Base-by-base conservation (phyloP, 1,140 invertebrate genomes). In the Caenorhabditis tropicalis region DNA sequence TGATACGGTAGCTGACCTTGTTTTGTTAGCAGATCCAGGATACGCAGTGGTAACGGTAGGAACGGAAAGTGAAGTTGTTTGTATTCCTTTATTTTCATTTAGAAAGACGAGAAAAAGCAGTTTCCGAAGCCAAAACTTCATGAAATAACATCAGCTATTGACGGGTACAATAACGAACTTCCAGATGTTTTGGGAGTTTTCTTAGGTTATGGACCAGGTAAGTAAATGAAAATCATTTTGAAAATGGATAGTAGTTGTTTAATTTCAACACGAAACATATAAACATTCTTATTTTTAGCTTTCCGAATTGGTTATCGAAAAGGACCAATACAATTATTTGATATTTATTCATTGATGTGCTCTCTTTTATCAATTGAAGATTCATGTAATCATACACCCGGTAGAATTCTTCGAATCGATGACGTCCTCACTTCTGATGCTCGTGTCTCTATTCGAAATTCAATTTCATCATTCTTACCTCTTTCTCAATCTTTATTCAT, bases 11-110 rank as follows among this genome's bases (percentile, higher is more conserved):
- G 58, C 79, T 16, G 84, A 85, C 51, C 49, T 85, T 6, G 24
- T 85, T 24, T 49, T 85, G 12, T 29, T 85, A 2, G 84, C 84
- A 12, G 53, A 85, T 48, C 84, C 84, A 53, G 84, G 84, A 43
- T 85, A 82, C 43, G 84, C 79, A 19, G 58, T 85, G 33, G 56
- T 56, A 48, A 82, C 79, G n/a, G 84, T 85, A 85, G 9, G 83
- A 1, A 6, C 39, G 9, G 7, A 53, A 15, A 16, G 7, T 48
- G 43, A 21, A 19, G 21, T n/a, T n/a, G n/a, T n/a, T n/a, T 7
- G 21, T 24, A 65, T 21, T 80, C 2, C 36, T 51, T 12, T 16
- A 31, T 53, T 60, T 39, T 24, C 39, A 39, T 85, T 65, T 43
- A 85, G 84, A 60, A 48, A 74, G 84, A 85, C 74, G 48, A 74